These are phyloP conservation scores for Castor canadensis DNA, from an alignment of 2,113 vertebrate genomes.

Conservation along the genomic window DNA sequence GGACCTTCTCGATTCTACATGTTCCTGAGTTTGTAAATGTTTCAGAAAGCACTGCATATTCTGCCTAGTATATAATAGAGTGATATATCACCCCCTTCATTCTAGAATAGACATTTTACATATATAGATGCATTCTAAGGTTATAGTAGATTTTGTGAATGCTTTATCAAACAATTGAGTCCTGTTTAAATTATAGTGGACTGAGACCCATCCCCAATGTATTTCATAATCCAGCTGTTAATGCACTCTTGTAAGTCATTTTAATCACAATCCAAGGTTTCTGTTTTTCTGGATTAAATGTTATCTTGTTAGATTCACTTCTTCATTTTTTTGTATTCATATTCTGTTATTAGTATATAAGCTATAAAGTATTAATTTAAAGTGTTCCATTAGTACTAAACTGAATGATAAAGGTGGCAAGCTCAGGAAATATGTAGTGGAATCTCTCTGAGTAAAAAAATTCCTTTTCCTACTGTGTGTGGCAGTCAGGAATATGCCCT, in stretches of 20 bases:
- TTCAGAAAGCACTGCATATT: constrained; percentile 10
- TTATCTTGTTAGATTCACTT: background rate
- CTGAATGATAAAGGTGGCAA: background rate
- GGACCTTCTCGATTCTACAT: background rate
- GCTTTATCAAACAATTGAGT: background rate
- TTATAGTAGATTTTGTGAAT: background rate
- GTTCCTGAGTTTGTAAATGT: constrained; percentile 29
- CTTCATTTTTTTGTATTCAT: constrained; percentile 35
- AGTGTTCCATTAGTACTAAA: background rate
- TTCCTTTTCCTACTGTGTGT: background rate
- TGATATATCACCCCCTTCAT: background rate
- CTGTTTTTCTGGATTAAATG: constrained; percentile 33
- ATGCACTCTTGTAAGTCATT: background rate
- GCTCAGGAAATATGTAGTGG: constrained; percentile 18
- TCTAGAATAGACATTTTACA: background rate
- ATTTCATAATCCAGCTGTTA: background rate
- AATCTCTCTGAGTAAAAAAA: constrained; percentile 20
- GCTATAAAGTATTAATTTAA: constrained; percentile 38
- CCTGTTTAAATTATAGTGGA: background rate
- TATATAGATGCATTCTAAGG: background rate
- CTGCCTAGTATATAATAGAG: background rate
- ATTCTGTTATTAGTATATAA: constrained; percentile 21
- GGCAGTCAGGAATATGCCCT: background rate
- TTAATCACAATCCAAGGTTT: constrained; percentile 20
- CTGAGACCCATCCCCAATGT: background rate